Percentiles rank a stretch among this genome's conserved stretches.
phyloP scores from a whole-genome alignment of 2,888 invertebrate species.

The Deilephila elpenor region DNA sequence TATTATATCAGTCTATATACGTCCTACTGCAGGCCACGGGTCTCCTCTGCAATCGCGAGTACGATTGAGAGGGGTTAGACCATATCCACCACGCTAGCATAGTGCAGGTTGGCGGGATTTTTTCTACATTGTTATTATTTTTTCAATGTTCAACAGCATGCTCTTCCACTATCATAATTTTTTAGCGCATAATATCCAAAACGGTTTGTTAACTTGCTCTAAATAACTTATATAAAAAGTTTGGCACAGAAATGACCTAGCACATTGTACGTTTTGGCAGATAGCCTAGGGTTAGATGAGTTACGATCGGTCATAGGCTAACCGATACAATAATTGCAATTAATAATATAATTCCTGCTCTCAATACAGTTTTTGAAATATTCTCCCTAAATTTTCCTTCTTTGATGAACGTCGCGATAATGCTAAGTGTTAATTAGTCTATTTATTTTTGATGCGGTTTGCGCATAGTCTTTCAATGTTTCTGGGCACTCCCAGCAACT shows the following conservation, averaged over 20 bases:
- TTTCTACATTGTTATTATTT: no score
- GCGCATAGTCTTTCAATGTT: neutral
- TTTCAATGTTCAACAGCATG: no score
- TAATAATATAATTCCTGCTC: neutral
- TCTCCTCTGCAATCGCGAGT: no score
- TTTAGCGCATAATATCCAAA: neutral
- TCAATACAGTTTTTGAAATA: neutral
- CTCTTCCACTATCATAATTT: no score
- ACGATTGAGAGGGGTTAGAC: no score
- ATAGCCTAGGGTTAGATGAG: neutral
- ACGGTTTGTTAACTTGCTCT: neutral
- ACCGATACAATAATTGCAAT: conserved; percentile 5
- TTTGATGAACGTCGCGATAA: neutral
- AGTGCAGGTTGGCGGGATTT: no score
- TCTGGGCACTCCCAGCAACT: neutral
- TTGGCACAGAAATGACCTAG: neutral
- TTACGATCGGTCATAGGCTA: neutral
- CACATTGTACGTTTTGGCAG: conserved; percentile 5
- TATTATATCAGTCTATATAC: no score
- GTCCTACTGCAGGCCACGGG: no score
- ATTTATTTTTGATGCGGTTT: neutral
- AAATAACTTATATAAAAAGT: neutral
- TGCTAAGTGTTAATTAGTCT: no score
- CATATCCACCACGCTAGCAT: no score
- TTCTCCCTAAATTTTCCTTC: neutral